These are phyloP conservation scores for Equus przewalskii DNA, from an alignment of 2,113 vertebrate species.

Conservation along the genomic window DNA sequence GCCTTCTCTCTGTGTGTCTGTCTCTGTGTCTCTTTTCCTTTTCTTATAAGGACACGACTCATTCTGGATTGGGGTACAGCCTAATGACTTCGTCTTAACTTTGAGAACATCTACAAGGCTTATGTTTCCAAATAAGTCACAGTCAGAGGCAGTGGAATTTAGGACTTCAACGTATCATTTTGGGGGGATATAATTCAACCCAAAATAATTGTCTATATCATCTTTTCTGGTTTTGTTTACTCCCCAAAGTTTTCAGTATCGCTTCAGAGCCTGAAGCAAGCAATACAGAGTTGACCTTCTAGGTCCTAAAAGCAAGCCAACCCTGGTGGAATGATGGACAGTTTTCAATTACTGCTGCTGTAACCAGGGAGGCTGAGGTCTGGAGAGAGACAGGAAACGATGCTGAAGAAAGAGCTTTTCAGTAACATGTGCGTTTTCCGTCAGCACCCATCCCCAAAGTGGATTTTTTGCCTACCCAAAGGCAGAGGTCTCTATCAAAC, in stretches of 20 bases:
- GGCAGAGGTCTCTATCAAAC: neutral
- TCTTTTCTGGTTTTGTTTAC: neutral
- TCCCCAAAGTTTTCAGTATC: neutral
- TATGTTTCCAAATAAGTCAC: neutral
- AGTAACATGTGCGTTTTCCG: neutral
- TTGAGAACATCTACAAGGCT: neutral
- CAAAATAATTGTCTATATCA: neutral
- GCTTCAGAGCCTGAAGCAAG: neutral
- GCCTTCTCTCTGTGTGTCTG: neutral
- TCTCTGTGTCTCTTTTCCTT: neutral
- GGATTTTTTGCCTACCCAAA: neutral
- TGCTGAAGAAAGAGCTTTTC: neutral
- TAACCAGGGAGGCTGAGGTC: neutral
- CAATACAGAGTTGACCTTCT: neutral
- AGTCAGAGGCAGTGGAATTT: neutral
- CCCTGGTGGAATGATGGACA: accelerated
- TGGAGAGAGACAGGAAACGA: neutral
- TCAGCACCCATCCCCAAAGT: neutral
- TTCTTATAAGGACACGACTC: neutral
- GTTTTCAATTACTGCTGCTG: neutral
- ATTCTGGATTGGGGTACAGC: neutral
- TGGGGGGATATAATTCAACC: neutral
- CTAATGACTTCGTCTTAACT: neutral
- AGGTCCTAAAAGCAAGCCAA: neutral
- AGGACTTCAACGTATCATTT: neutral